Percentiles rank a stretch among this genome's conserved stretches.
Conservation (phyloP, 2,888 invertebrate species). For the Chalcosyrphus nemorum region DNA sequence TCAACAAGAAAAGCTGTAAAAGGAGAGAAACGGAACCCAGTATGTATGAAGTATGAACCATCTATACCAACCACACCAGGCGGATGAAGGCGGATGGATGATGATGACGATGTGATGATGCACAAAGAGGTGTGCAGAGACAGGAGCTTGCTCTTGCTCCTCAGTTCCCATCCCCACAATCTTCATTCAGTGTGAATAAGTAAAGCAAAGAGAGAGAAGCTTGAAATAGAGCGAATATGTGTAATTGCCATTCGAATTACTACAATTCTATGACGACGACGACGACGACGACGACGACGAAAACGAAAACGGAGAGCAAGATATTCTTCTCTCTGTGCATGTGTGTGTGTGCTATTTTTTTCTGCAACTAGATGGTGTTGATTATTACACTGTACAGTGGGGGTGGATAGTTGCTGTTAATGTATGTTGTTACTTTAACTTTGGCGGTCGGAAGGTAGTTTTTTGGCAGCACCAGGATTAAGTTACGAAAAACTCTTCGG, state of each 20-base stretch:
- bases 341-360: slow-evolving; percentile 18
- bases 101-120: slow-evolving; percentile 21
- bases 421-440: no score
- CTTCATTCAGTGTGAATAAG: slow-evolving; percentile 31
- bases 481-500: not conserved
- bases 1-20: slow-evolving; percentile 58
- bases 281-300: not conserved
- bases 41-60: slow-evolving; percentile 45
- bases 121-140: slow-evolving; percentile 21
- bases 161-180: no score
- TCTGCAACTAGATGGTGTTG: slow-evolving; percentile 44
- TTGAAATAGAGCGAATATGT: slow-evolving; percentile 44
- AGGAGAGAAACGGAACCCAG: slow-evolving; percentile 52
- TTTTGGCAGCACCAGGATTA: slow-evolving; percentile 9
- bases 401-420: no score
- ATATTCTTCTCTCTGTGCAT: no score
- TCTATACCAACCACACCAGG: no score
- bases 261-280: slow-evolving; percentile 1
- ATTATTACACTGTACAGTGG: slow-evolving; percentile 23
- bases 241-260: slow-evolving; percentile 51
- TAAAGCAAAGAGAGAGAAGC: not conserved
- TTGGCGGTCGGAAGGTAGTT: no score
- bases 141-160: not conserved
- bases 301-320: no score
- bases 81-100: not conserved